Percentiles rank a stretch among this genome's conserved stretches.
These are phyloP conservation scores for Epinotia bilunana DNA, from an alignment of 2,888 invertebrate species.

Conservation along the genomic window DNA sequence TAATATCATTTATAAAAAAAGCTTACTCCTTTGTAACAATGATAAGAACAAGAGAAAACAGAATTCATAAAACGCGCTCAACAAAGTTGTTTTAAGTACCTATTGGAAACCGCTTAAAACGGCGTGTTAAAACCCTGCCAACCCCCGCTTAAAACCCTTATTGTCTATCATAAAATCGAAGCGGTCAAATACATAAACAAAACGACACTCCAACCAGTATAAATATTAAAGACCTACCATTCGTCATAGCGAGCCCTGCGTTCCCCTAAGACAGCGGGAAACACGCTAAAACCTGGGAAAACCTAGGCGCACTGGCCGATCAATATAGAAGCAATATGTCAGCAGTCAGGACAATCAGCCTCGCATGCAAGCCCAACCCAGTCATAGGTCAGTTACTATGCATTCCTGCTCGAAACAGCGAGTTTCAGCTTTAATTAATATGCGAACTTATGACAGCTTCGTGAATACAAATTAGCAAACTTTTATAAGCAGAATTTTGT, in stretches of 20 bases:
- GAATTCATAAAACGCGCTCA: neutral
- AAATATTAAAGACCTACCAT: slow-evolving; percentile 30
- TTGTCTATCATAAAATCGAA: slow-evolving; percentile 24
- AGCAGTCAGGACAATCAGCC: slow-evolving; percentile 58
- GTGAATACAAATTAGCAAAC: slow-evolving; percentile 31
- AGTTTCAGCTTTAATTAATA: slow-evolving; percentile 30
- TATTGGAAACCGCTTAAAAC: slow-evolving; percentile 18
- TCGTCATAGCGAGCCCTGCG: slow-evolving; percentile 18
- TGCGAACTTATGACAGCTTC: slow-evolving; percentile 22
- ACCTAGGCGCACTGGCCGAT: slow-evolving; percentile 53
- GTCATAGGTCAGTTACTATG: slow-evolving; percentile 74
- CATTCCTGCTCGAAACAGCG: slow-evolving; percentile 46
- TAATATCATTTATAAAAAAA: neutral
- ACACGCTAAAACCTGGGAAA: slow-evolving; percentile 32
- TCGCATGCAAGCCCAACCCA: slow-evolving; percentile 69
- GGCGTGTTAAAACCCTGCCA: slow-evolving; percentile 15
- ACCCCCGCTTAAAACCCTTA: neutral
- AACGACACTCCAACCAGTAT: slow-evolving; percentile 5
- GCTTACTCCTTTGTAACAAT: neutral
- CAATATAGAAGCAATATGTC: slow-evolving; percentile 69
- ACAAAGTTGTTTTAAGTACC: slow-evolving; percentile 12
- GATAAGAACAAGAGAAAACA: slow-evolving; percentile 10
- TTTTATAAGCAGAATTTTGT: slow-evolving; percentile 14
- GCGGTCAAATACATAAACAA: slow-evolving; percentile 23
- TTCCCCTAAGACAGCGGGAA: slow-evolving; percentile 20